Percentiles rank a stretch among this genome's conserved stretches.
Conservation (phyloP, 2,888 invertebrate species). For the Pogonocherus hispidulus region DNA sequence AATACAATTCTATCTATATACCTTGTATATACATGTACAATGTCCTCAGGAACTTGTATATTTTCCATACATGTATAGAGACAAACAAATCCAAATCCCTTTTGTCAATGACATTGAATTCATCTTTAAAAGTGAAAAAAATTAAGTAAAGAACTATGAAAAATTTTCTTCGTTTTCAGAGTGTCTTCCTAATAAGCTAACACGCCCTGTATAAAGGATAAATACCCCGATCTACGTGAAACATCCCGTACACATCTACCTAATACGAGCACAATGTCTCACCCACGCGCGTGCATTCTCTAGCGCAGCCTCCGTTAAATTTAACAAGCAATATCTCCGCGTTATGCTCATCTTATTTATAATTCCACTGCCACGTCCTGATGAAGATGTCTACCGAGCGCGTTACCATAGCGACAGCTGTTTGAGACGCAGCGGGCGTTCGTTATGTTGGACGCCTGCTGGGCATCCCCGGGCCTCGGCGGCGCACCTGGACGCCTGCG, state of each 20-base stretch:
- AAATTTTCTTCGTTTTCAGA: too few species aligned
- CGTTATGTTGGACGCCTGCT: constrained; percentile 63
- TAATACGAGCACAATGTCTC: constrained; percentile 42
- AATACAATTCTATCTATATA: too few species aligned
- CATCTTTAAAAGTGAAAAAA: too few species aligned
- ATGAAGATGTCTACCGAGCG: constrained; percentile 67
- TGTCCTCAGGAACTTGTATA: too few species aligned
- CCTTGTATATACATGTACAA: too few species aligned
- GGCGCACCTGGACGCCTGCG: constrained; percentile 52
- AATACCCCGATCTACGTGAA: not conserved
- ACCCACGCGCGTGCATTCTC: constrained; percentile 44
- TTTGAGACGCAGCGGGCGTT: constrained; percentile 57
- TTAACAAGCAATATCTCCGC: constrained; percentile 63
- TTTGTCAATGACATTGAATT: too few species aligned
- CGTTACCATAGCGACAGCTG: constrained; percentile 62
- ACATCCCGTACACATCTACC: not conserved
- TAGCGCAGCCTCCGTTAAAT: constrained; percentile 48
- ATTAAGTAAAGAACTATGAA: too few species aligned
- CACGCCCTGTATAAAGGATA: too few species aligned
- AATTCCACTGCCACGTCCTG: constrained; percentile 64
- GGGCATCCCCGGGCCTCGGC: constrained; percentile 47
- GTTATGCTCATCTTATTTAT: constrained; percentile 64
- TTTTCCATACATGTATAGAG: too few species aligned
- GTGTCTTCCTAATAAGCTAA: too few species aligned
- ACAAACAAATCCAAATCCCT: too few species aligned